Percentiles rank a stretch among this genome's conserved stretches.
Evolutionary conservation across 2,113 vertebrate genomes (phyloP).

Genomic region (Trichechus manatus): DNA sequence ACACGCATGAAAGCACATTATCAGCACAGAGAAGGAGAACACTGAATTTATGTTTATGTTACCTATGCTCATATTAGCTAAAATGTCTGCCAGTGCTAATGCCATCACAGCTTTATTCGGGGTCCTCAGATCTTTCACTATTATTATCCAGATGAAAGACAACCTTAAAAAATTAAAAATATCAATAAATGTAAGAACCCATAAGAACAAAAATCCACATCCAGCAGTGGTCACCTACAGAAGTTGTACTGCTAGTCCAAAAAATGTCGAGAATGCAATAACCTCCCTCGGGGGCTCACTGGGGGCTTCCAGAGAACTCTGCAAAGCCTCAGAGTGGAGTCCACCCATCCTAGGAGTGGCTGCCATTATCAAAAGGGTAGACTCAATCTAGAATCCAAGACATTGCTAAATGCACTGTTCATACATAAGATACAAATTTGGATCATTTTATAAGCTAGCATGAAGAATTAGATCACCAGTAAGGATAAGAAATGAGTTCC

Average conservation of each 20-base stretch:
- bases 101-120: neutral
- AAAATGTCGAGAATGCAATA: neutral
- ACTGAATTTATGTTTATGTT: neutral
- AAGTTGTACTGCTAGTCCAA: neutral
- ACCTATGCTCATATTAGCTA: neutral
- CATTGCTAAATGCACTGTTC: neutral
- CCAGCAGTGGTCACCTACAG: neutral
- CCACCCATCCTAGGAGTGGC: neutral
- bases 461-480: neutral
- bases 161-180: slow-evolving; percentile 31
- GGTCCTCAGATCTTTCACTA: neutral
- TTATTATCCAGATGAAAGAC: neutral
- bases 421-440: neutral
- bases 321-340: neutral
- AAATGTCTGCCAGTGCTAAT: neutral
- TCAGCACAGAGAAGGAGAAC: neutral
- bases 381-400: neutral
- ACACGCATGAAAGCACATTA: neutral
- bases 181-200: neutral
- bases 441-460: neutral
- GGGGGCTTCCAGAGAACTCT: neutral
- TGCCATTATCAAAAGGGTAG: neutral
- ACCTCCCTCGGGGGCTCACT: neutral
- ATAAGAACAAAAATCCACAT: neutral
- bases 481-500: neutral